Evolutionary conservation across 1,140 invertebrate genomes (phyloP), one percentile per base, ranked within the genome.

Genomic region (Ganaspis sp.): DNA sequence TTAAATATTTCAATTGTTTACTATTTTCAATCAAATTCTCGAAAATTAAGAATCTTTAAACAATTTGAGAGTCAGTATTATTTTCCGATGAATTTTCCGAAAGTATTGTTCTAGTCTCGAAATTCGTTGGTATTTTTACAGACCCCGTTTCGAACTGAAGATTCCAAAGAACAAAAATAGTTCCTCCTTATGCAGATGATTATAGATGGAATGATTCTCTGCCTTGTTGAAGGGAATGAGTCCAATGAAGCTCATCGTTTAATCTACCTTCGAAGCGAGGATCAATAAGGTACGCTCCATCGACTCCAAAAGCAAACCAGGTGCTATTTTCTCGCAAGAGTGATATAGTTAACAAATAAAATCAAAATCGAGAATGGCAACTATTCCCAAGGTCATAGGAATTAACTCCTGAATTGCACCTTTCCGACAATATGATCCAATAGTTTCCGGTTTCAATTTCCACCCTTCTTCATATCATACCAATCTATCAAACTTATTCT

Each of bases 211-310:
- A 64, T 64, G 21, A 64, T 64, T 58, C 53, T 23, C 17, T 3
- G 21, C 17, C 53, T 21, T 58, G 19, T 17, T 58, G 53, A 58
- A 58, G 53, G 21, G 21, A 58, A 58, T 23, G 11, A 58, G 21
- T 23, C 53, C 53, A 23, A 58, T 64, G 58, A 64, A 64, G 58
- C 58, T 64, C 58, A 64, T 64, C 15, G 58, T 26, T 64, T 64
- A 64, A 29, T 64, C 23, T 64, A 34, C 58, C 23, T 64, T 15
- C 26, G 21, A 64, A 64, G 58, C 26, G 21, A 64, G 26, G 26
- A 64, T 64, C 58, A 64, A 64, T 64, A 64, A 64, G 23, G 8
- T 64, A 29, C 58, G 58, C 58, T 64, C 21, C 11, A 29, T 29
- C 23, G 23, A 29, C 12, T 49, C 21, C 23, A 64, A 64, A 64